A percentile compares a stretch with the other conserved stretches of the same genome.
Conservation (phyloP, 1,140 invertebrate species). For the Pseudomyrmex pallidus region DNA sequence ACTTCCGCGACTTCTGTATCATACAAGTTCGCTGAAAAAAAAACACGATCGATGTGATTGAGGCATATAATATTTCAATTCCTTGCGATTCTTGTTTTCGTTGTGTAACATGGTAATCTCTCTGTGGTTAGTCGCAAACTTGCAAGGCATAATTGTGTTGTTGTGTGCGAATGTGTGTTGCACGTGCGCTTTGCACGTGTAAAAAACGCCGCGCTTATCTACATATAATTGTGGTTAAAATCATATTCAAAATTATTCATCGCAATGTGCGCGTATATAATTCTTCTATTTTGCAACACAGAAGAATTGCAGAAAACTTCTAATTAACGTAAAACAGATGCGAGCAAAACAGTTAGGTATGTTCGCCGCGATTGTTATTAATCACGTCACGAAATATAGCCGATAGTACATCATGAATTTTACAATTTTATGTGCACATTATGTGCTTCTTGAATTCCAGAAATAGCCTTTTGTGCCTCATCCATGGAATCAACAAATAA, state of each 20-base stretch:
- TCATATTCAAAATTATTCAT: conserved; percentile 23
- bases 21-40: background rate
- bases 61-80: background rate
- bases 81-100: background rate
- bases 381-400: background rate
- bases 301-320: conserved; percentile 26
- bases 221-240: conserved; percentile 11
- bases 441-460: background rate
- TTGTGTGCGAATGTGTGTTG: background rate
- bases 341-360: background rate
- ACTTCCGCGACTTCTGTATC: too few relatives aligned
- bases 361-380: conserved; percentile 13
- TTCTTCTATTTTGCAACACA: background rate
- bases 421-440: conserved; percentile 22
- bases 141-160: background rate
- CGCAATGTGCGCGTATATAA: background rate
- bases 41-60: background rate
- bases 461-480: background rate
- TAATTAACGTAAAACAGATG: background rate
- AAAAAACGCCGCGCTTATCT: background rate
- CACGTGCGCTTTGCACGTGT: too few relatives aligned
- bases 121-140: background rate
- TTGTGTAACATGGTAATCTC: conserved; percentile 15
- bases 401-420: background rate
- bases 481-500: background rate